Conservation (phyloP, 2,113 vertebrate genomes). For the Phylloscopus whistleri region DNA sequence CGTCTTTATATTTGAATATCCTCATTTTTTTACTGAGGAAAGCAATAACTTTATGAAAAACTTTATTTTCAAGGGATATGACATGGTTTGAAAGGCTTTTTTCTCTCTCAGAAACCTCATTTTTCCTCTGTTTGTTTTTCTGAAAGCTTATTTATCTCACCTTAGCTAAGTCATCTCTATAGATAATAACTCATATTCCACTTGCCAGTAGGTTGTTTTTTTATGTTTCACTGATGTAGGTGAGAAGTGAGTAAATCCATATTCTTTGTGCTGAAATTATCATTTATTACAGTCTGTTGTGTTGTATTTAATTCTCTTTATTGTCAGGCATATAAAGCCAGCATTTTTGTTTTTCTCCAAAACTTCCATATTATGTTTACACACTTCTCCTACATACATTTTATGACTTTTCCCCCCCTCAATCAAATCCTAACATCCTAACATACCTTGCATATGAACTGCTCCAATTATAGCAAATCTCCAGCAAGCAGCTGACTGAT, state of each 20-base stretch:
- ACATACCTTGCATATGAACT: neutral
- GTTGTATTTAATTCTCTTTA: neutral
- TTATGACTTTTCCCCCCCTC: rapidly evolving
- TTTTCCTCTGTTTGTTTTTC: neutral
- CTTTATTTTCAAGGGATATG: neutral
- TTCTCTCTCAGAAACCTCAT: neutral
- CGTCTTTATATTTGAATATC: neutral
- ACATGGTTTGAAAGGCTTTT: neutral
- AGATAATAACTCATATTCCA: constrained; percentile 13
- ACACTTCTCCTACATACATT: neutral
- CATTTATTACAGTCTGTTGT: neutral
- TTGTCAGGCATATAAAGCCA: neutral
- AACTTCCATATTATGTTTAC: neutral
- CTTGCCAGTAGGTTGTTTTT: neutral
- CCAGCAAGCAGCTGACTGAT: neutral
- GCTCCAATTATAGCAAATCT: neutral
- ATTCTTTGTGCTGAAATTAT: constrained; percentile 4
- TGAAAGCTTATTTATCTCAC: constrained; percentile 28
- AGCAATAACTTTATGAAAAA: neutral
- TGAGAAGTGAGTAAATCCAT: constrained; percentile 17
- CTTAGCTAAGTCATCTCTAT: constrained; percentile 17
- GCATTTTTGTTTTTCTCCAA: neutral
- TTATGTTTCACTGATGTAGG: constrained; percentile 1
- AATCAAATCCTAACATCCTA: neutral
- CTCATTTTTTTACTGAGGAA: neutral